A percentile compares a stretch with the other conserved stretches of the same genome.
These are phyloP conservation scores for Ammospiza caudacuta DNA, from an alignment of 2,113 vertebrate genomes.

Conservation along the genomic window DNA sequence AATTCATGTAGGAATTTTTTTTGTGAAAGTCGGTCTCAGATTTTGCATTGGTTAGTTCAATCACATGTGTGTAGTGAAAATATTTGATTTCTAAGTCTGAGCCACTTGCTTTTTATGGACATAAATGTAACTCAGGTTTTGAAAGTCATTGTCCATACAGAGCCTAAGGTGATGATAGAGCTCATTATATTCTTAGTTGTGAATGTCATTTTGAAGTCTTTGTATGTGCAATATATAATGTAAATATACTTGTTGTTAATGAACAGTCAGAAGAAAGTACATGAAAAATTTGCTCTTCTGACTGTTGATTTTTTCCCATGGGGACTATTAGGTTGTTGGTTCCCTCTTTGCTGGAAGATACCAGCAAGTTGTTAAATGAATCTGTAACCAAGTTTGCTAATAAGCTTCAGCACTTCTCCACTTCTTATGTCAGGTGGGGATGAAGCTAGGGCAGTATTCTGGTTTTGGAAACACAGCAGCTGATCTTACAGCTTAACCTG, in stretches of 20 bases:
- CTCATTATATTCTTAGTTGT: neutral
- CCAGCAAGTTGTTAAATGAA: neutral
- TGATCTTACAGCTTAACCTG: neutral
- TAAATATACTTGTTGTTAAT: neutral
- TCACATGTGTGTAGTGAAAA: neutral
- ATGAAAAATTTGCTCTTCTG: neutral
- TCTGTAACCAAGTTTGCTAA: neutral
- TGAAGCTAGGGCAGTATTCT: neutral
- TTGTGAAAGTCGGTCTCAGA: neutral
- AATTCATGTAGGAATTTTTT: neutral
- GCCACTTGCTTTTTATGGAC: neutral
- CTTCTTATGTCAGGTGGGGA: neutral
- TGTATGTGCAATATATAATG: neutral
- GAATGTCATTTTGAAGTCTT: neutral
- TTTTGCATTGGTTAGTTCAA: neutral
- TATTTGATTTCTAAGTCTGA: neutral
- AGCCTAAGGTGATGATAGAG: neutral
- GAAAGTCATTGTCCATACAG: neutral
- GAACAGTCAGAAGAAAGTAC: neutral
- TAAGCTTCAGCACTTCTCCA: neutral
- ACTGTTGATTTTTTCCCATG: neutral
- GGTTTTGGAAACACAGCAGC: neutral
- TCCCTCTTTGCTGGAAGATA: conserved; percentile 24
- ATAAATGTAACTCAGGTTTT: neutral
- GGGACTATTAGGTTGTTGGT: neutral